Evolutionary conservation across 2,888 invertebrate genomes (phyloP), one percentile per base, ranked within the genome.

Genomic region (Andrena hattorfiana): DNA sequence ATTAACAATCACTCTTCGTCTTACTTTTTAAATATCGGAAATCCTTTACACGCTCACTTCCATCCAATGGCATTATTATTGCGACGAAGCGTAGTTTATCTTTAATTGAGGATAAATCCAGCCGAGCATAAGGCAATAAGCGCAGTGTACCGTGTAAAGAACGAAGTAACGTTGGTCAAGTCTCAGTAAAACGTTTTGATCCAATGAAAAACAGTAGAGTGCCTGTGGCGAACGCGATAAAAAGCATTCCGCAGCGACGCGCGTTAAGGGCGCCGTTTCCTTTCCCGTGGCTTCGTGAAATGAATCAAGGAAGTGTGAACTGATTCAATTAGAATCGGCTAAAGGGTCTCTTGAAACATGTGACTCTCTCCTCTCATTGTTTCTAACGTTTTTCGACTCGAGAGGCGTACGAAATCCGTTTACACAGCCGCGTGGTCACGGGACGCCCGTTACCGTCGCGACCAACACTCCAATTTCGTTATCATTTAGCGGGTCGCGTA

Each of bases 241-340:
- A 56, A 71, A 70, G 70, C 51, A 20, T 70, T 76, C 5, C 30
- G 13, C n/a, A 1, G 13, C 28, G 69, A 42, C n/a, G 35, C 8
- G 28, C 20, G 71, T 69, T 28, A 60, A 62, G 54, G 59, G 69
- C 42, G 67, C 26, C 13, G 69, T 64, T 81, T 66, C 48, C 26
- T 72, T 74, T 66, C n/a, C 54, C 74, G 32, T 63, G 32, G 54
- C n/a, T 35, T 54, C 51, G 30, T 67, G 72, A 68, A 72, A 76
- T 59, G 64, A 28, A 76, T 69, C 68, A 76, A 63, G 76, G 64
- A 72, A 81, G 76, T 72, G 81, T 72, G 76, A 71, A 81, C 64
- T 76, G 54, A 76, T 81, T 66, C 72, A 72, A 83, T 81, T 83
- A 54, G 26, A 54, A 83, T 76, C 48, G 20, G 49, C 42, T 20